Evolutionary conservation across 2,888 invertebrate genomes (phyloP).

Genomic region (Acrobasis suavella): DNA sequence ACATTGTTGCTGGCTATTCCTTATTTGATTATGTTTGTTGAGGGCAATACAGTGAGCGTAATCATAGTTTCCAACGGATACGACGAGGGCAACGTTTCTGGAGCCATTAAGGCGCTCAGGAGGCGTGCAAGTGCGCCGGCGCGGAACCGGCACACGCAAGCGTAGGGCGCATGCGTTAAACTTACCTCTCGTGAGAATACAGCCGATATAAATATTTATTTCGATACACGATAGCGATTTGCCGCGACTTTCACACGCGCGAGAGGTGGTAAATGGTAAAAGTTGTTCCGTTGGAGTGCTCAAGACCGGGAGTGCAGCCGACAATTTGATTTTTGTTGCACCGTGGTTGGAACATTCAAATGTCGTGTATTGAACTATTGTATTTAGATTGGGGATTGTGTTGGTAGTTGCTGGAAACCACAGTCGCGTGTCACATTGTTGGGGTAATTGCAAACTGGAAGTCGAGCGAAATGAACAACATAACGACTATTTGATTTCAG

Average conservation of each 20-base stretch:
- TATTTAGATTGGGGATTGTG: slow-evolving; percentile 25
- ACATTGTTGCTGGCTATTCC: slow-evolving; percentile 16
- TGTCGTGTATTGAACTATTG: slow-evolving; percentile 21
- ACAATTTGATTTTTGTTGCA: slow-evolving; percentile 17
- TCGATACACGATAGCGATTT: slow-evolving; percentile 23
- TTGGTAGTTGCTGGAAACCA: slow-evolving; percentile 17
- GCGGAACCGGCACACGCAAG: slow-evolving; percentile 52
- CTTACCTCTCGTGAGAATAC: slow-evolving; percentile 30
- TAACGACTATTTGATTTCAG: slow-evolving; percentile 12
- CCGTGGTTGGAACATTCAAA: slow-evolving; percentile 18
- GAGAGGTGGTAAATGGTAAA: slow-evolving; percentile 34
- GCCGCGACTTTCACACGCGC: slow-evolving; percentile 37
- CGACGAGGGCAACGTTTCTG: slow-evolving; percentile 52
- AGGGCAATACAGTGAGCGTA: slow-evolving; percentile 11
- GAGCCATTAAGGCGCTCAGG: slow-evolving; percentile 62
- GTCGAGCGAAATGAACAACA: slow-evolving; percentile 7
- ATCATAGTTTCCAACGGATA: slow-evolving; percentile 26
- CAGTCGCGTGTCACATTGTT: slow-evolving; percentile 16
- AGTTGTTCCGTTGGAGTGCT: slow-evolving; percentile 31
- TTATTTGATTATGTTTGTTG: slow-evolving; percentile 15
- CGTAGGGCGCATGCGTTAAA: slow-evolving; percentile 41
- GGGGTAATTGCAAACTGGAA: slow-evolving; percentile 11
- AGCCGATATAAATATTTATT: slow-evolving; percentile 32
- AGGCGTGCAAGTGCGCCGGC: slow-evolving; percentile 59
- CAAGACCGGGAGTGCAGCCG: slow-evolving; percentile 14